phyloP scores from a whole-genome alignment of 2,888 invertebrate species.

The Drosophila anomalata region DNA sequence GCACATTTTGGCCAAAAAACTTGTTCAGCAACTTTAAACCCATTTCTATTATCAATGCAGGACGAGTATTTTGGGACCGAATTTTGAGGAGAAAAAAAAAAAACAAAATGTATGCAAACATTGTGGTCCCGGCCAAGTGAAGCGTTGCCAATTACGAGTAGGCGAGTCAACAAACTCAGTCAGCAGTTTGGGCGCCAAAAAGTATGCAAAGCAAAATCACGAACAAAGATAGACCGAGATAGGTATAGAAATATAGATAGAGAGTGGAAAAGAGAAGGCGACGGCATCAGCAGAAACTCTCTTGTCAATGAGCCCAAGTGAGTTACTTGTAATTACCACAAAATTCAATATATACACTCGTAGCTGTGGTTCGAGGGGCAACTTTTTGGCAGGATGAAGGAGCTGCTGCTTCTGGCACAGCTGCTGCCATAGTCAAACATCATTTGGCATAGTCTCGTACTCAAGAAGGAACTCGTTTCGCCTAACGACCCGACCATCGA shows the following conservation, averaged over 20 bases:
- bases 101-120: slow-evolving; percentile 27
- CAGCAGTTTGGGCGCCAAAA: slow-evolving; percentile 69
- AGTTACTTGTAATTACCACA: slow-evolving; percentile 79
- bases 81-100: neutral
- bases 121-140: slow-evolving; percentile 29
- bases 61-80: slow-evolving; percentile 4
- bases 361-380: slow-evolving; percentile 29
- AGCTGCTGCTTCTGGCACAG: slow-evolving; percentile 5
- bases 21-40: slow-evolving; percentile 32
- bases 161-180: slow-evolving; percentile 67
- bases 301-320: slow-evolving; percentile 67
- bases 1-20: neutral
- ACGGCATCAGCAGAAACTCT: slow-evolving; percentile 6
- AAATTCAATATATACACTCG: slow-evolving; percentile 69
- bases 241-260: neutral
- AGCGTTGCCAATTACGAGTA: slow-evolving; percentile 66
- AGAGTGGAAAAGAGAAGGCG: neutral
- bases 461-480: slow-evolving; percentile 48
- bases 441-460: slow-evolving; percentile 66
- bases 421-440: slow-evolving; percentile 65
- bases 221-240: neutral
- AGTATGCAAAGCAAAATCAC: slow-evolving; percentile 56
- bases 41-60: slow-evolving; percentile 41
- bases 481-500: slow-evolving; percentile 67
- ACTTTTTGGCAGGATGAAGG: slow-evolving; percentile 5